Evolutionary conservation across 2,888 invertebrate species (phyloP).

Genomic region (Erebia ligea): DNA sequence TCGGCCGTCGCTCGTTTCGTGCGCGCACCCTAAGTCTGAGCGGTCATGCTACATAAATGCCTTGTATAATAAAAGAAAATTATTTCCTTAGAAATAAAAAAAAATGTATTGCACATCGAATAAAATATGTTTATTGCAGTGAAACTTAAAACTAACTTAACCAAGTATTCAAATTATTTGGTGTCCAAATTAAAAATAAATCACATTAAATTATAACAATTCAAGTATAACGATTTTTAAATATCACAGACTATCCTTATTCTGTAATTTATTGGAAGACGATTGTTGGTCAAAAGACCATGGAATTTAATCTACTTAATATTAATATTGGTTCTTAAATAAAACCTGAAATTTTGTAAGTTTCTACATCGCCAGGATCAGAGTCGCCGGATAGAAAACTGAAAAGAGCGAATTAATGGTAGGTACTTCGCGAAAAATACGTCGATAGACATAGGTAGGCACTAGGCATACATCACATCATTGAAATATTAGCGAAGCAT

Average conservation of each 20-base stretch:
- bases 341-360: background rate
- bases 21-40: too few species aligned
- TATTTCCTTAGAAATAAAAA: background rate
- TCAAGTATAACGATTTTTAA: slow-evolving; percentile 2
- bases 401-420: too few species aligned
- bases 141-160: background rate
- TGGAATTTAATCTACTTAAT: slow-evolving; percentile 4
- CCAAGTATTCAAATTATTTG: slow-evolving; percentile 14
- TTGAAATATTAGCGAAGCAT: too few species aligned
- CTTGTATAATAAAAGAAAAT: background rate
- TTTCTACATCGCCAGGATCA: too few species aligned
- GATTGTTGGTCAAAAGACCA: slow-evolving; percentile 36
- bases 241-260: slow-evolving; percentile 35
- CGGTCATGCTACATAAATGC: too few species aligned
- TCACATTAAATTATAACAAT: slow-evolving; percentile 9
- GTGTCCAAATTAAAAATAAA: slow-evolving; percentile 4
- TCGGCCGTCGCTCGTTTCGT: too few species aligned
- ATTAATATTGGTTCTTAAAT: background rate
- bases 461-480: too few species aligned
- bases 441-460: too few species aligned
- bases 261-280: slow-evolving; percentile 41
- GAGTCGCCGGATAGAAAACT: too few species aligned
- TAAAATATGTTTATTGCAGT: slow-evolving; percentile 5
- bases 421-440: too few species aligned
- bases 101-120: background rate